Evolutionary conservation across 2,888 invertebrate species (phyloP), one percentile per base, ranked within the genome.

Genomic region (Chesias legatella): DNA sequence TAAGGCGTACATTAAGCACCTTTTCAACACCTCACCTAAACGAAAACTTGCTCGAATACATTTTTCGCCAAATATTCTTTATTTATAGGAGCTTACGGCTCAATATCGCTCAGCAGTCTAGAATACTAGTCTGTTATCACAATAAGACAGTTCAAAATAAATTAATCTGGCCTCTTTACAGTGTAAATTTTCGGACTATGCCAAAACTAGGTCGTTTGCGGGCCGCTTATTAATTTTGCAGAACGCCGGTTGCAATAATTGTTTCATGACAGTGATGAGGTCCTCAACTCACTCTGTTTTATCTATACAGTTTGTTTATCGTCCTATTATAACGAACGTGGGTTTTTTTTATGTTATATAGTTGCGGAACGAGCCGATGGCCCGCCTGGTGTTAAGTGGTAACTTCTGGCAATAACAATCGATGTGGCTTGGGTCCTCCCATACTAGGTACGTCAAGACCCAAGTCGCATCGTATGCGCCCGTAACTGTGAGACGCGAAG

Each of bases 151-250:
- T 39, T 31, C 21, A 39, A 39, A 44, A 32, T 33, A 27, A 36
- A 29, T 6, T 7, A 7, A 22, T 7, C 1, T n/a, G 22, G 22
- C 22, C 22, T 6, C 22, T 22, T 22, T 22, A 22, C 4, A 22
- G 20, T 24, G 17, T 13, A 40, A 52, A 51, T 48, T 48, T 49
- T 45, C 42, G 35, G 44, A 47, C 47, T 47, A 47, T 31, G 38
- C 29, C 31, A 20, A 39, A 56, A 57, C 40, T 51, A 47, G 56
- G 58, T 51, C 53, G 52, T 43, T 32, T 32, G 32, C 42, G 32
- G 40, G 31, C 42, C 46, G 50, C 45, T 51, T 43, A 51, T 51
- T 51, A 51, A 54, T 53, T 49, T 48, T 32, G 41, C 43, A 47
- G 48, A 49, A 47, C 40, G 43, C 0, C 11, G 31, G 33, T 34